Percentiles rank a stretch among this genome's conserved stretches.
Evolutionary conservation across 2,113 vertebrate genomes (phyloP).

Genomic region (Sinocyclocheilus anophthalmus): DNA sequence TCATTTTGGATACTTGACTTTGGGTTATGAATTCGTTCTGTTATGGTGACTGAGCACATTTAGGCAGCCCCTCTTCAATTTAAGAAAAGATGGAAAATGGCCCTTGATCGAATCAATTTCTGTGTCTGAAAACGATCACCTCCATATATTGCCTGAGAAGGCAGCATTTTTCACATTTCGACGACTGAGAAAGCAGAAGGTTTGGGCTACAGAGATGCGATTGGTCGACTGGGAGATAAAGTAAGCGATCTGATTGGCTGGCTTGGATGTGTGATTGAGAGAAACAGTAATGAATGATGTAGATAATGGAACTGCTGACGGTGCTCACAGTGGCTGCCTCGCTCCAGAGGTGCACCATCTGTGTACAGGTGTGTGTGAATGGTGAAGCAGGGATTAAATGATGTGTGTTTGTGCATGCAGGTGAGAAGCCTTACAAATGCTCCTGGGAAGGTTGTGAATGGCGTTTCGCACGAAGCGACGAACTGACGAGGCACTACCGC

Average conservation of each 20-base stretch:
- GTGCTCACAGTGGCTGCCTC: conserved; percentile 13
- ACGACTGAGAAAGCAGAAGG: background rate
- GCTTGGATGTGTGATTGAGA: conserved; percentile 21
- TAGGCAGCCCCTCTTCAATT: conserved; percentile 45
- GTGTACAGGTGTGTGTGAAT: conserved; percentile 36
- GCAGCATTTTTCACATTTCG: background rate
- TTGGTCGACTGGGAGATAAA: background rate
- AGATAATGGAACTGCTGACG: conserved; percentile 30
- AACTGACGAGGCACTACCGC: conserved; percentile 99
- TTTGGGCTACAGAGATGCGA: conserved; percentile 24
- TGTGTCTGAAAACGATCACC: background rate
- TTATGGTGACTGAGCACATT: conserved; percentile 74
- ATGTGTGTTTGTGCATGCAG: conserved; percentile 60
- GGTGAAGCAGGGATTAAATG: conserved; percentile 13
- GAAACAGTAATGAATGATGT: conserved; percentile 32
- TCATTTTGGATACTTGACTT: conserved; percentile 72
- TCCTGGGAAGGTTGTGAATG: conserved; percentile 99
- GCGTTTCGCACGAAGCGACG: conserved; percentile 98
- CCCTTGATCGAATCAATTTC: conserved; percentile 68
- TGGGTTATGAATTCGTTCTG: conserved; percentile 74
- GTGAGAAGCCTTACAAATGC: conserved; percentile 99
- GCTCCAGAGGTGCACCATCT: conserved; percentile 40
- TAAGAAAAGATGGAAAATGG: conserved; percentile 57
- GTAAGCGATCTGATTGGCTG: conserved; percentile 5
- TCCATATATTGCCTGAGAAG: background rate